A percentile compares a stretch with the other conserved stretches of the same genome.
These are phyloP conservation scores for Cheilosia urbana DNA, from an alignment of 2,888 invertebrate species.

Conservation along the genomic window DNA sequence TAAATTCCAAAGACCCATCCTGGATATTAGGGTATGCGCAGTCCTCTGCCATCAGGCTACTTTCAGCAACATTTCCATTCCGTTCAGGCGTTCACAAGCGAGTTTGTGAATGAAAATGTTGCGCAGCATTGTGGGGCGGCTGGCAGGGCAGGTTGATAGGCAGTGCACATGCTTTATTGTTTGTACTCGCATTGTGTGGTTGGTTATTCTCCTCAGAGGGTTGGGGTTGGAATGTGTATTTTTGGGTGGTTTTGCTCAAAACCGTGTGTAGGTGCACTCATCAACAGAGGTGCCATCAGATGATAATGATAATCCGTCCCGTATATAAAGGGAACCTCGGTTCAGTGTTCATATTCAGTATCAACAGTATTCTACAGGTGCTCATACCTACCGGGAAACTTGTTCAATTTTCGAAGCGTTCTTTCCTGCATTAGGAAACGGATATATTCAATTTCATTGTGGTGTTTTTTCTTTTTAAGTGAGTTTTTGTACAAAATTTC, in stretches of 20 bases:
- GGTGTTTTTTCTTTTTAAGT: slow-evolving; percentile 41
- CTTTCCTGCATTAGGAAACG: slow-evolving; percentile 13
- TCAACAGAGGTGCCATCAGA: slow-evolving; percentile 32
- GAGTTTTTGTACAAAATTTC: slow-evolving; percentile 29
- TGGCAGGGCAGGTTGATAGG: neutral
- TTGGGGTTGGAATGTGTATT: slow-evolving; percentile 26
- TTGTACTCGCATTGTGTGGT: slow-evolving; percentile 36
- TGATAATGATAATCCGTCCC: slow-evolving; percentile 12
- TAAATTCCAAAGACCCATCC: slow-evolving; percentile 26
- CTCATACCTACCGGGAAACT: slow-evolving; percentile 59
- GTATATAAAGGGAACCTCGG: slow-evolving; percentile 76
- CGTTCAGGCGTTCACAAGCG: slow-evolving; percentile 31
- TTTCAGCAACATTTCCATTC: neutral
- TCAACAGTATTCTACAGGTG: slow-evolving; percentile 77
- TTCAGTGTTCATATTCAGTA: slow-evolving; percentile 70
- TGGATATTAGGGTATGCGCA: slow-evolving; percentile 20
- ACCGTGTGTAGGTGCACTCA: slow-evolving; percentile 49
- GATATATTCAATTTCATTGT: slow-evolving; percentile 31
- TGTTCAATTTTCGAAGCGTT: slow-evolving; percentile 36
- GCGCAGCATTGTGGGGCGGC: slow-evolving; percentile 34
- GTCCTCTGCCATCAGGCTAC: neutral
- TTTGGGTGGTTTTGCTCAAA: slow-evolving; percentile 31
- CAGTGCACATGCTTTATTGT: slow-evolving; percentile 38
- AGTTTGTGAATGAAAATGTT: slow-evolving; percentile 60
- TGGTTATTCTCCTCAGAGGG: slow-evolving; percentile 18